Evolutionary conservation across 2,113 vertebrate species (phyloP), one percentile per base, ranked within the genome.

Genomic region (Cryptomyrus ogoouensis): DNA sequence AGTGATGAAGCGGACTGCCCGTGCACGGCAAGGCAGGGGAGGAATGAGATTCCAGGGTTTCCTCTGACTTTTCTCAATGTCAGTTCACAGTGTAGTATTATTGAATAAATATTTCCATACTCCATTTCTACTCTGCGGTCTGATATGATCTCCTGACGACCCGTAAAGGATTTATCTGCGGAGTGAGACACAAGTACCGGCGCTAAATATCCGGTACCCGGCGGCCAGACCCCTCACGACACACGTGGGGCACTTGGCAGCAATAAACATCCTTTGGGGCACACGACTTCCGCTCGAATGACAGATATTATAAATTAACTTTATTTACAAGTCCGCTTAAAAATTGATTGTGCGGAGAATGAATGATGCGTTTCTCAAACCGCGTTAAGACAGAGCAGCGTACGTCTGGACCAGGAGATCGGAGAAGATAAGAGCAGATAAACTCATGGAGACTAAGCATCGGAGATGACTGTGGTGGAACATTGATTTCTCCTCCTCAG

Each of bases 401-500:
- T 7, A 42, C 74, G 15, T 80, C 74, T n/a, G 42, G 39, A 49
- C 84, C 84, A 53, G 47, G n/a, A 87, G 44, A 31, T 52, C 47
- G 24, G 49, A 27, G 24, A 87, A 87, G 49, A 49, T 19, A 17
- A 49, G 49, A 50, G 6, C 24, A 86, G 24, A 86, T 87, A 53
- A 87, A 53, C 47, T 50, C 27, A 56, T 49, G 83, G 83, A 84
- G 83, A 42, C 35, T 44, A 42, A 46, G 24, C 44, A 84, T n/a
- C 44, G 44, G 50, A 31, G 47, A n/a, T 85, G 44, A 49, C 47
- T 86, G 15, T 86, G 83, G n/a, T 86, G 83, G 83, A 47, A 87
- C 50, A 94, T 93, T 94, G 94, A 94, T 93, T 92, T 94, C 94
- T 93, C 92, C 92, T 92, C 90, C 91, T 89, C 90, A 93, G 93